Evolutionary conservation across 2,888 invertebrate genomes (phyloP).

Genomic region (Agrochola lychnidis): DNA sequence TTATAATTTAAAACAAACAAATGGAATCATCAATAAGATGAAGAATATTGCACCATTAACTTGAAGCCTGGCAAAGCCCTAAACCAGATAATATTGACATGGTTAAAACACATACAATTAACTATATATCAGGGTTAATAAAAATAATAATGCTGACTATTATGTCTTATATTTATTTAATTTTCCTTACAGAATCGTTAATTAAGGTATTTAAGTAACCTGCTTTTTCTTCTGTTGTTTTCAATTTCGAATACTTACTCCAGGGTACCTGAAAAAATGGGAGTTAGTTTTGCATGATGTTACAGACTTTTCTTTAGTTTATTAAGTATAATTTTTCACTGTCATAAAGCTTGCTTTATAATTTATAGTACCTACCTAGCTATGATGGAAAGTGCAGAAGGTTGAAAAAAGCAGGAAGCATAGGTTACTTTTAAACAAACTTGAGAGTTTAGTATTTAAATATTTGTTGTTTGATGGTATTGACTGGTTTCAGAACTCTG

Average conservation of each 20-base stretch:
- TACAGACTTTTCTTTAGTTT: not conserved
- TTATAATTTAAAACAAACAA: too few species aligned
- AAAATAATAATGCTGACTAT: conserved; percentile 11
- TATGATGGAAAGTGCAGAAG: not conserved
- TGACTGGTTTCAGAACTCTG: not conserved
- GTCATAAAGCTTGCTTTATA: not conserved
- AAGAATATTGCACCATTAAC: not conserved
- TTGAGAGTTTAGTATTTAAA: not conserved
- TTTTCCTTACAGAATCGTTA: conserved; percentile 67
- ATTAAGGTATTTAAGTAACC: conserved; percentile 79
- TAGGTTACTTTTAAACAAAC: not conserved
- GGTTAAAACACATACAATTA: not conserved
- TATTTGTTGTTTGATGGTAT: not conserved
- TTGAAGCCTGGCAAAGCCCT: not conserved
- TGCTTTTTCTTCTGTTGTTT: conserved; percentile 75
- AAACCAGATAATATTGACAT: not conserved
- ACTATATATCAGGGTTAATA: not conserved
- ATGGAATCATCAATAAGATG: too few species aligned
- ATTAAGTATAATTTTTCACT: not conserved
- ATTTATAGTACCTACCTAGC: not conserved
- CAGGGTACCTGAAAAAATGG: conserved; percentile 88
- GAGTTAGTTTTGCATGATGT: not conserved
- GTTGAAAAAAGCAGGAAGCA: not conserved
- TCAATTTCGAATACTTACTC: conserved; percentile 83
- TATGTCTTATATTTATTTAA: conserved; percentile 57